Conservation (phyloP, 2,888 invertebrate species). For the Cyclophora albipunctata region DNA sequence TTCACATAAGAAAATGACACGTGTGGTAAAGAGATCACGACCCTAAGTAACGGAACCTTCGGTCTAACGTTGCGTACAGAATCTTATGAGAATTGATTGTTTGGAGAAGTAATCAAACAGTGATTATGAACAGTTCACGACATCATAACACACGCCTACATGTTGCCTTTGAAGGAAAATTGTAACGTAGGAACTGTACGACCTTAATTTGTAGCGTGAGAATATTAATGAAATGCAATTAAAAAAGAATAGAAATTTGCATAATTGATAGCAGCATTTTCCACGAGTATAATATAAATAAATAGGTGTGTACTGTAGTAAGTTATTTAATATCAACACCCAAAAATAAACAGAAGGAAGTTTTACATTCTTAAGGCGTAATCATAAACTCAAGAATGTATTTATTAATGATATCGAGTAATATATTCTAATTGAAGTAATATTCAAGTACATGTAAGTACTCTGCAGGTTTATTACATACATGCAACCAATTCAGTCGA, state of each 20-base stretch:
- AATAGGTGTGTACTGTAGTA: no score
- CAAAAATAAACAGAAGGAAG: no score
- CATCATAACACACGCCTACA: conserved; percentile 2
- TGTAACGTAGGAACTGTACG: conserved; percentile 21
- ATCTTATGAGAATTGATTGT: conserved; percentile 51
- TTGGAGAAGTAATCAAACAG: conserved; percentile 38
- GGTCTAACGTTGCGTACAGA: conserved; percentile 27
- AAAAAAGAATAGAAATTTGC: conserved; percentile 3
- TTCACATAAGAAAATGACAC: conserved; percentile 27
- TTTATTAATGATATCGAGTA: background rate
- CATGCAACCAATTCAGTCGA: conserved; percentile 17
- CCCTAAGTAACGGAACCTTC: conserved; percentile 41
- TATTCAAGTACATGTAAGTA: no score
- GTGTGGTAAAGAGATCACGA: conserved; percentile 47
- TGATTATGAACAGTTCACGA: conserved; percentile 24
- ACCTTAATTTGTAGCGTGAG: conserved; percentile 21
- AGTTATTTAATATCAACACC: no score
- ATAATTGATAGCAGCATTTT: background rate
- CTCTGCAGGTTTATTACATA: conserved; percentile 8
- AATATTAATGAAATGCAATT: conserved; percentile 9
- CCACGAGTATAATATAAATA: no score
- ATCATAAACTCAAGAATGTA: background rate
- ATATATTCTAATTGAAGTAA: no score
- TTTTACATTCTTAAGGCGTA: no score
- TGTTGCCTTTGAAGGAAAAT: conserved; percentile 17